These are phyloP conservation scores for Pelvicachromis taeniatus DNA, from an alignment of 2,113 vertebrate genomes.

Conservation along the genomic window DNA sequence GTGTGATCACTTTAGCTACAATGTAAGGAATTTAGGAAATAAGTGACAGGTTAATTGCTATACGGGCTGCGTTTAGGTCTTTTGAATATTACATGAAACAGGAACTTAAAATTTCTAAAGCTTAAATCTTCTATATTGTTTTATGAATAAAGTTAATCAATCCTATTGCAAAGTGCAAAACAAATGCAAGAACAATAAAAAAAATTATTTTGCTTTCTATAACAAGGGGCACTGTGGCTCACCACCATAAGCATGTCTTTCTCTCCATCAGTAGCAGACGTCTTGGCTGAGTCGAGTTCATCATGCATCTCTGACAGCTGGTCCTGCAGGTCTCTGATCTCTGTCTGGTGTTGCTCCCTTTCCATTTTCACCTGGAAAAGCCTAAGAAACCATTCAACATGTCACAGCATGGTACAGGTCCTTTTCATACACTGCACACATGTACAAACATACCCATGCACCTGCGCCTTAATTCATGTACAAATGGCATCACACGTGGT, in stretches of 20 bases:
- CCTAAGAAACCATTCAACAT: slow-evolving; percentile 64
- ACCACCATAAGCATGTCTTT: slow-evolving; percentile 85
- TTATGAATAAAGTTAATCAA: neutral
- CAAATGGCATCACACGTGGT: slow-evolving; percentile 26
- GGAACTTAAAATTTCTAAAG: neutral
- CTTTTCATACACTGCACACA: neutral
- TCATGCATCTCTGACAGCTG: slow-evolving; percentile 99
- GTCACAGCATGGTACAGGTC: slow-evolving; percentile 23
- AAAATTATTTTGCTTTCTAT: neutral
- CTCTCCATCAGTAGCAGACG: slow-evolving; percentile 74
- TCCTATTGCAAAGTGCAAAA: neutral
- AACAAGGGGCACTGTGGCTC: neutral
- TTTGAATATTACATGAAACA: neutral
- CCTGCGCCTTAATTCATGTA: slow-evolving; percentile 30
- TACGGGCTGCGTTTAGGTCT: neutral
- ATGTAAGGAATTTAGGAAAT: neutral
- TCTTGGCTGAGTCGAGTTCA: slow-evolving; percentile 87
- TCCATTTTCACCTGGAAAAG: slow-evolving; percentile 98
- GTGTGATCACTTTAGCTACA: neutral
- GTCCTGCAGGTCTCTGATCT: slow-evolving; percentile 96
- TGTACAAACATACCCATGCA: slow-evolving; percentile 6
- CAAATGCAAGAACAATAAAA: fast-evolving
- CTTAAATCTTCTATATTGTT: neutral
- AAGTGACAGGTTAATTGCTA: neutral
- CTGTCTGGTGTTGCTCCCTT: slow-evolving; percentile 89